phyloP scores from a whole-genome alignment of 1,140 invertebrate species.

The Monomorium pharaonis region DNA sequence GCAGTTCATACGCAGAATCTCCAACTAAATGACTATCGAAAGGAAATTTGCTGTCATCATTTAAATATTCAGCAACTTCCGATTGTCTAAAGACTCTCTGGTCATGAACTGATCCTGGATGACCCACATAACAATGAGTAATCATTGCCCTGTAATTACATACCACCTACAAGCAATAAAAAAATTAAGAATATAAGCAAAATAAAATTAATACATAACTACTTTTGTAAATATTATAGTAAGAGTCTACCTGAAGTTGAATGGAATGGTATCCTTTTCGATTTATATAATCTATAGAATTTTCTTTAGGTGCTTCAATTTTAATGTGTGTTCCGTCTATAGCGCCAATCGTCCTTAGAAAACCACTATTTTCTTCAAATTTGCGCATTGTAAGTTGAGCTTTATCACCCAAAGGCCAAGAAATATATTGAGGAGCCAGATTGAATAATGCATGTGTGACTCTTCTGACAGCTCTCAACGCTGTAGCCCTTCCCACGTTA shows the following conservation, averaged over 20 bases:
- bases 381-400: not conserved
- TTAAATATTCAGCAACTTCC: not conserved
- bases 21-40: not conserved
- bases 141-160: not conserved
- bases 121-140: not conserved
- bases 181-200: no score
- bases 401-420: not conserved
- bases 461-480: not conserved
- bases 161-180: not conserved
- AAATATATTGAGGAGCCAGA: not conserved
- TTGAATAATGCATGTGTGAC: not conserved
- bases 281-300: conserved; percentile 12
- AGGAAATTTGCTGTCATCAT: not conserved
- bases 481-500: not conserved
- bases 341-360: not conserved
- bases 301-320: not conserved
- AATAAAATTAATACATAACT: not conserved
- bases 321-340: not conserved
- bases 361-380: not conserved
- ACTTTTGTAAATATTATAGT: not conserved
- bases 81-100: not conserved
- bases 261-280: conserved; percentile 19
- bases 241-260: not conserved
- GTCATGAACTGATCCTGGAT: not conserved
- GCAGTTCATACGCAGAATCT: not conserved